A percentile compares a stretch with the other conserved stretches of the same genome.
phyloP scores from a whole-genome alignment of 2,888 invertebrate genomes.

The Azorinus chamasolen region DNA sequence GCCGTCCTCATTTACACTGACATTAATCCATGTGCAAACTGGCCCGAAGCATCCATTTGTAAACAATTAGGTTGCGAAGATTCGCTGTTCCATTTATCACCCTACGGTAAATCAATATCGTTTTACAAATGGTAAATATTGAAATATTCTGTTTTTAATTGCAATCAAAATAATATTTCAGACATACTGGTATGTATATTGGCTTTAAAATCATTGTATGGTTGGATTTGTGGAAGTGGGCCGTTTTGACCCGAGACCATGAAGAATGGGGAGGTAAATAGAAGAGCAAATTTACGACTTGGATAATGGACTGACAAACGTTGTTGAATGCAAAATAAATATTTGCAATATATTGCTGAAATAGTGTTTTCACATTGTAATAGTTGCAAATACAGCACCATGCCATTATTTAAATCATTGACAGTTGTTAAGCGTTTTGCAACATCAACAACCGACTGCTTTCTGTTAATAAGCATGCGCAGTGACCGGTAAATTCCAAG shows the following conservation, averaged over 20 bases:
- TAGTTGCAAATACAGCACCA: no score
- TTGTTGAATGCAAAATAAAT: no score
- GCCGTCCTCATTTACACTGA: neutral
- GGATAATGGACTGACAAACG: no score
- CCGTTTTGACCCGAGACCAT: no score
- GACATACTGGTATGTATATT: no score
- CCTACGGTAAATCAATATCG: neutral
- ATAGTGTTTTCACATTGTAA: no score
- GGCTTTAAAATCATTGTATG: no score
- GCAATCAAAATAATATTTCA: no score
- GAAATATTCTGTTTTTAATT: no score
- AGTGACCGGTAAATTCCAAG: slow-evolving; percentile 62
- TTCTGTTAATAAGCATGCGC: slow-evolving; percentile 62
- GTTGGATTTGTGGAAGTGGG: neutral
- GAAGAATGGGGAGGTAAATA: slow-evolving; percentile 2
- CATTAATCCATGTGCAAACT: slow-evolving; percentile 30
- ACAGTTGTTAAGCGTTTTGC: slow-evolving; percentile 17
- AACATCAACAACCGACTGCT: slow-evolving; percentile 39
- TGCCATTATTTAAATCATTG: no score
- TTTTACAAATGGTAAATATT: no score
- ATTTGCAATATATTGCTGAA: no score
- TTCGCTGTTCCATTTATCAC: slow-evolving; percentile 56
- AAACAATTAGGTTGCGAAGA: slow-evolving; percentile 66
- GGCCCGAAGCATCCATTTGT: slow-evolving; percentile 54
- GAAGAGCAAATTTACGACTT: neutral